These are phyloP conservation scores for Drosophila fungiperda DNA, from an alignment of 2,888 invertebrate genomes.

Conservation along the genomic window DNA sequence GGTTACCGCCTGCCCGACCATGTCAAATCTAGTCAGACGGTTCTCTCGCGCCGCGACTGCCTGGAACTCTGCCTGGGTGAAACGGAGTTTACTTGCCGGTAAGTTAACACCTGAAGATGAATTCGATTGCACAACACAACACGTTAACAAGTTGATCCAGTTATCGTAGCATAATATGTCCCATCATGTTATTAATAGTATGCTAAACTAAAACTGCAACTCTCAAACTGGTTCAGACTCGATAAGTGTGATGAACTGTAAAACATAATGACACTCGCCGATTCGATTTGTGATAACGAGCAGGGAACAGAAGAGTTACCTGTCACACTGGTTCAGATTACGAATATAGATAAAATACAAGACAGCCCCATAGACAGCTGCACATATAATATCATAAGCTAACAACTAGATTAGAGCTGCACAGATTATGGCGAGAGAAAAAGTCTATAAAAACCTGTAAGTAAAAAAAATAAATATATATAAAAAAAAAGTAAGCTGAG, in stretches of 20 bases:
- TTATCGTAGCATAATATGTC: conserved; percentile 20
- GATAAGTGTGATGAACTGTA: conserved; percentile 25
- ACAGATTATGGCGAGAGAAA: neutral
- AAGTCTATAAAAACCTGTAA: neutral
- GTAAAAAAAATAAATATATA: neutral
- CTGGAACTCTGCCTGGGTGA: conserved; percentile 96
- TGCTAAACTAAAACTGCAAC: conserved; percentile 12
- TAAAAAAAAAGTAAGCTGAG: neutral
- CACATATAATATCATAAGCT: neutral
- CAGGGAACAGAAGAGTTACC: neutral
- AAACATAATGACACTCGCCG: conserved; percentile 3
- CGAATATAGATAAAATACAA: neutral
- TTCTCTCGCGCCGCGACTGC: conserved; percentile 93
- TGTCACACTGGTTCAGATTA: conserved; percentile 10
- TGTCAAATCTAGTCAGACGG: conserved; percentile 91
- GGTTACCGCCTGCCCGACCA: conserved; percentile 93
- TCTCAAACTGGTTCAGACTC: conserved; percentile 29
- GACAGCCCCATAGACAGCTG: neutral
- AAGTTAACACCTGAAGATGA: conserved; percentile 83
- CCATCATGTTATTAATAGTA: conserved; percentile 19
- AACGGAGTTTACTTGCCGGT: conserved; percentile 97
- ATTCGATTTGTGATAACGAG: conserved; percentile 15
- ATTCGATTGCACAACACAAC: conserved; percentile 38
- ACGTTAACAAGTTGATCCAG: conserved; percentile 38
- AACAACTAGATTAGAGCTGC: neutral